Conservation (phyloP, 1,140 invertebrate species). For the Drosophila biarmipes region DNA sequence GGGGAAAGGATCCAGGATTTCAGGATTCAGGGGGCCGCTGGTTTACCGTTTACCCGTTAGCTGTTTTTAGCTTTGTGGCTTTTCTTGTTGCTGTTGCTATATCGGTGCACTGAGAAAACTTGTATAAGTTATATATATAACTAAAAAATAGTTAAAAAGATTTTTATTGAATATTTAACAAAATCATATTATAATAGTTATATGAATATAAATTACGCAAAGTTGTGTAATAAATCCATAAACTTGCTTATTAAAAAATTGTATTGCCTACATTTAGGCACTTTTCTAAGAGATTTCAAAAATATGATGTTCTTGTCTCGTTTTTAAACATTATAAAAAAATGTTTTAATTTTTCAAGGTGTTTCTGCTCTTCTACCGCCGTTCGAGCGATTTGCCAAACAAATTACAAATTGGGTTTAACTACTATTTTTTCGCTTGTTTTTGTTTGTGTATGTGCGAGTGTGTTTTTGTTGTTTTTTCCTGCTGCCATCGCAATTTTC, state of each 20-base stretch:
- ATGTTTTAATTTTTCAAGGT: background rate
- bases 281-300: no score
- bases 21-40: conserved; percentile 29
- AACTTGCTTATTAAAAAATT: background rate
- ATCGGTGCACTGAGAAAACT: conserved; percentile 22
- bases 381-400: conserved; percentile 73
- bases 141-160: no score
- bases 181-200: accelerated
- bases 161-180: background rate
- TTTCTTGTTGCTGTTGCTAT: conserved; percentile 30
- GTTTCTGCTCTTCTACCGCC: conserved; percentile 4
- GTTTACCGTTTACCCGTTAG: conserved; percentile 39
- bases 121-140: no score
- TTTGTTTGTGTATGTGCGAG: conserved; percentile 17
- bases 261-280: background rate
- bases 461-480: conserved; percentile 25
- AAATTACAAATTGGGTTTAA: conserved; percentile 80
- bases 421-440: conserved; percentile 56
- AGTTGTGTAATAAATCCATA: no score
- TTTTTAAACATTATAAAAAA: no score
- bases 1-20: conserved; percentile 54
- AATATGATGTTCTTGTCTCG: no score
- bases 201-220: no score
- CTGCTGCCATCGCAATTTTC: conserved; percentile 60
- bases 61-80: conserved; percentile 47